These are phyloP conservation scores for Oreochromis spilurus DNA, from an alignment of 2,113 vertebrate species.

Conservation along the genomic window DNA sequence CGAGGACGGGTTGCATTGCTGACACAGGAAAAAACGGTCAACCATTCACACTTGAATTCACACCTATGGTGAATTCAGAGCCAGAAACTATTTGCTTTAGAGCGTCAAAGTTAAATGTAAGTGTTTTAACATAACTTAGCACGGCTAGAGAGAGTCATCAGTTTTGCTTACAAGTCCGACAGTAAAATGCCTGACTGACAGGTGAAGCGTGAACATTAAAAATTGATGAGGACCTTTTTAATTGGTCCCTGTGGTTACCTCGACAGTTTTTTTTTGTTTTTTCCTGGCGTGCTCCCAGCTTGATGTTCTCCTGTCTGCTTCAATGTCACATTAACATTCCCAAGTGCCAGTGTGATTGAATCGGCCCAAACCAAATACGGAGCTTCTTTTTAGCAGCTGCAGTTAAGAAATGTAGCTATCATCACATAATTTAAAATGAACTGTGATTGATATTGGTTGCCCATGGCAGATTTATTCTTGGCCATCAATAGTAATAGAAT, in stretches of 20 bases:
- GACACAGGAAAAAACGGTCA: background rate
- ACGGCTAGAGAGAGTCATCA: background rate
- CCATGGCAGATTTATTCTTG: background rate
- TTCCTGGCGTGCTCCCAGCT: constrained; percentile 29
- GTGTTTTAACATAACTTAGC: background rate
- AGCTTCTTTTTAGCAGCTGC: constrained; percentile 38
- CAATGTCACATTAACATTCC: constrained; percentile 48
- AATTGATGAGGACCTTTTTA: constrained; percentile 43
- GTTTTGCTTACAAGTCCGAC: constrained; percentile 17
- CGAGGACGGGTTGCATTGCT: fast-evolving
- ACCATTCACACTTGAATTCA: background rate
- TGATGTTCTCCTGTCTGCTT: constrained; percentile 40
- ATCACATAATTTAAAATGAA: constrained; percentile 36
- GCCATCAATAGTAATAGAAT: background rate
- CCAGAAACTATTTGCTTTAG: background rate
- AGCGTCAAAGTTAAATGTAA: background rate
- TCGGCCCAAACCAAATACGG: constrained; percentile 11
- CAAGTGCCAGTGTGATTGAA: constrained; percentile 34
- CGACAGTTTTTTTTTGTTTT: background rate
- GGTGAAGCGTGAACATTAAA: constrained; percentile 37
- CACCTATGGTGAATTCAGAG: background rate
- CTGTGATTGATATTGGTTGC: background rate
- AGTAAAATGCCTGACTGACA: constrained; percentile 39
- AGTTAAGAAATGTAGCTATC: constrained; percentile 9
- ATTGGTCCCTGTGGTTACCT: constrained; percentile 51